Conservation (phyloP, 2,888 invertebrate genomes). For the Electrophaes corylata region DNA sequence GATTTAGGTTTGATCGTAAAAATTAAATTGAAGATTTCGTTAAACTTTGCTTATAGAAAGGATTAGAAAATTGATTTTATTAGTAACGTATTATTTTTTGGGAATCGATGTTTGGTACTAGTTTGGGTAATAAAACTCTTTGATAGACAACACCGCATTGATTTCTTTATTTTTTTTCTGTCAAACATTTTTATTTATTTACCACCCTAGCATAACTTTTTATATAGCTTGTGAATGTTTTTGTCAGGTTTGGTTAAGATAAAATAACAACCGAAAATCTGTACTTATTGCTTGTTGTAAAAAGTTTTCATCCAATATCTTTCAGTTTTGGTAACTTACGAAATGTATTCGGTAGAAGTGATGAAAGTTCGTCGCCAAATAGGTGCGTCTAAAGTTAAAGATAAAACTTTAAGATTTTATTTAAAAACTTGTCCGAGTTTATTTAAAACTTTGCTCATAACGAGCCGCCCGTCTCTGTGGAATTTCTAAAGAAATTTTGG, state of each 20-base stretch:
- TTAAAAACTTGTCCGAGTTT: constrained; percentile 59
- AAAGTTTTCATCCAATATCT: constrained; percentile 40
- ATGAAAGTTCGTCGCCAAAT: constrained; percentile 59
- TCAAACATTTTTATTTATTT: not conserved
- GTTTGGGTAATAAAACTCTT: constrained; percentile 19
- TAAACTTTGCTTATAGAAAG: constrained; percentile 18
- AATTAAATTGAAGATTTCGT: constrained; percentile 35
- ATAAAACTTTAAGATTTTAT: constrained; percentile 78
- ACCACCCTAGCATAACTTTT: not conserved
- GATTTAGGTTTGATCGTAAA: constrained; percentile 44
- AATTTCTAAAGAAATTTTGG: constrained; percentile 20
- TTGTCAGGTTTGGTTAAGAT: too few relatives aligned
- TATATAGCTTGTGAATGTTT: too few relatives aligned
- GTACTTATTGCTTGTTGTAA: too few relatives aligned
- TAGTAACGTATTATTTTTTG: constrained; percentile 20
- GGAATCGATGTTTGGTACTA: not conserved
- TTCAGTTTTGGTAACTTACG: constrained; percentile 30
- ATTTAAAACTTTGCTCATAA: constrained; percentile 67
- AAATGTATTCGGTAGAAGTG: constrained; percentile 40
- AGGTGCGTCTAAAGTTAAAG: constrained; percentile 67
- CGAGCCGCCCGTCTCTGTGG: constrained; percentile 39
- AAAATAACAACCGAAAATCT: too few relatives aligned
- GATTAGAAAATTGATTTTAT: constrained; percentile 32
- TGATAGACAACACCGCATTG: constrained; percentile 18
- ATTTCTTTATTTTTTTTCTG: not conserved